phyloP scores from a whole-genome alignment of 1,140 invertebrate species.

The Hypsibius dujardini region DNA sequence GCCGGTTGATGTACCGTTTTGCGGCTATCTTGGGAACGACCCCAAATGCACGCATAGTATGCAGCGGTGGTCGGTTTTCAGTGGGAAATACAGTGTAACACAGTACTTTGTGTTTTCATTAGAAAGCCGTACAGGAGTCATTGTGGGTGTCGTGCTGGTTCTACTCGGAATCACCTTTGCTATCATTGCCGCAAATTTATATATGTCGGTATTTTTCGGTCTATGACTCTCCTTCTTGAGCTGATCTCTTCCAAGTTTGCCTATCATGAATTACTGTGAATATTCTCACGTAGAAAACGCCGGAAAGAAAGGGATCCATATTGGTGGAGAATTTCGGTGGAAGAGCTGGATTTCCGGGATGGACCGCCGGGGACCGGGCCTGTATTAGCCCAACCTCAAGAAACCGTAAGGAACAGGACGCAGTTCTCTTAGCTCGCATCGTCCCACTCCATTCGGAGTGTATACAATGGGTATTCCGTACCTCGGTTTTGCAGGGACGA shows the following conservation, averaged over 20 bases:
- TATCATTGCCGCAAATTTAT: background rate
- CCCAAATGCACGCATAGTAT: background rate
- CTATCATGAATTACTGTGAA: too few species aligned
- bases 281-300: background rate
- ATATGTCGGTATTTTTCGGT: background rate
- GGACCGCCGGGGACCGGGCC: background rate
- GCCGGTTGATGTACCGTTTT: constrained; percentile 1
- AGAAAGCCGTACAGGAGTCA: background rate
- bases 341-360: background rate
- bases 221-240: background rate
- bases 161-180: background rate
- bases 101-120: too few species aligned
- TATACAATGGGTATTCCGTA: background rate
- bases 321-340: background rate
- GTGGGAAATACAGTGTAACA: too few species aligned
- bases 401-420: background rate
- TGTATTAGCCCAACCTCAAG: background rate
- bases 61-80: background rate
- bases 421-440: background rate
- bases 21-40: background rate
- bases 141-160: background rate
- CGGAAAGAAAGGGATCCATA: background rate
- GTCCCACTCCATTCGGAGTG: background rate
- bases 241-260: background rate
- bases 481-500: background rate